Conservation (phyloP, 2,113 vertebrate genomes). For the Sorex araneus region DNA sequence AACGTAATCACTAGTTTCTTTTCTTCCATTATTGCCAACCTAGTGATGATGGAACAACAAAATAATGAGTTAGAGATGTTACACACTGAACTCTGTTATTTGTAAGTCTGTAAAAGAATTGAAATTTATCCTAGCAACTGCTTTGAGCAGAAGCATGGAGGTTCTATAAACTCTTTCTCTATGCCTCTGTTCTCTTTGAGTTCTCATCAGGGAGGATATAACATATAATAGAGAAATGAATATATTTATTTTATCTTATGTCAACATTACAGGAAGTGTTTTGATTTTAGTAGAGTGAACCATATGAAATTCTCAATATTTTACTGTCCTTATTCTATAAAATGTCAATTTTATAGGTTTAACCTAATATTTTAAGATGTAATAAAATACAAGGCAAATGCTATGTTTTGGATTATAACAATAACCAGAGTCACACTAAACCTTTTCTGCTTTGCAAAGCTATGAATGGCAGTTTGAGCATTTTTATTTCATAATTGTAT, state of each 20-base stretch:
- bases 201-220: conserved; percentile 40
- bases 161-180: neutral
- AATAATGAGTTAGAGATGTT: conserved; percentile 72
- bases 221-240: neutral
- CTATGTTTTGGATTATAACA: conserved; percentile 32
- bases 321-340: conserved; percentile 35
- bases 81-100: conserved; percentile 55
- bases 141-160: neutral
- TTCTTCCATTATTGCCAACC: conserved; percentile 78
- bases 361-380: conserved; percentile 62
- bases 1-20: conserved; percentile 79
- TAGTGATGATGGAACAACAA: conserved; percentile 76
- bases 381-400: conserved; percentile 38
- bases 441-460: conserved; percentile 45
- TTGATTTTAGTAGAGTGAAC: conserved; percentile 45
- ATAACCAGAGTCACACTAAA: neutral
- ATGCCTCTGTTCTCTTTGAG: conserved; percentile 27
- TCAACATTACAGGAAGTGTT: conserved; percentile 21
- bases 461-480: neutral
- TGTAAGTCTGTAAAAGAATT: conserved; percentile 56
- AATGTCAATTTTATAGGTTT: conserved; percentile 54
- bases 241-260: conserved; percentile 60
- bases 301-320: conserved; percentile 41
- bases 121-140: conserved; percentile 26
- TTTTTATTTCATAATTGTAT: conserved; percentile 49